Conservation (phyloP, 2,888 invertebrate genomes). For the Trilocha varians region DNA sequence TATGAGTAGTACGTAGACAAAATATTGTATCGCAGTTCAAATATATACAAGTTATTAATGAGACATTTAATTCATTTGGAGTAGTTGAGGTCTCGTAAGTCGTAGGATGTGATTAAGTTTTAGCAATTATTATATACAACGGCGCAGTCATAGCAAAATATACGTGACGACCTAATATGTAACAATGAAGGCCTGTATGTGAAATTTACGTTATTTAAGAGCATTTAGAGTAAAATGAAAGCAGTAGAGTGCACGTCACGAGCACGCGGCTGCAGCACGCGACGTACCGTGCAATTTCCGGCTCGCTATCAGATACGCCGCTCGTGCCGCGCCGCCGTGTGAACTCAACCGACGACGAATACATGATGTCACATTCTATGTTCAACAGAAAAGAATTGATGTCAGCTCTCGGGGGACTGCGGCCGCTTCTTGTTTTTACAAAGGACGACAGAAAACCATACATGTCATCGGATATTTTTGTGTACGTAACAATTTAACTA, state of each 20-base stretch:
- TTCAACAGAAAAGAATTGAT: conserved; percentile 24
- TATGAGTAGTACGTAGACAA: conserved; percentile 39
- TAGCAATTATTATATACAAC: too few relatives aligned
- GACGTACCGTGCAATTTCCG: conserved; percentile 66
- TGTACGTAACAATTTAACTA: not conserved
- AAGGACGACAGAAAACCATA: conserved; percentile 9
- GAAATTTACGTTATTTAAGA: conserved; percentile 28
- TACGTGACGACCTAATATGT: too few relatives aligned
- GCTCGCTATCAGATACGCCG: conserved; percentile 57
- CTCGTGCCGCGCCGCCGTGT: conserved; percentile 35
- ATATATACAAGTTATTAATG: too few relatives aligned
- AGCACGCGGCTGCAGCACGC: conserved; percentile 55
- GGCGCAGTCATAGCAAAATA: too few relatives aligned
- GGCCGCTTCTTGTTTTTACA: conserved; percentile 2
- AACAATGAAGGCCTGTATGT: not conserved
- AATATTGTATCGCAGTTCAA: conserved; percentile 21
- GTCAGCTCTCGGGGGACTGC: conserved; percentile 3
- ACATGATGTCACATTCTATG: conserved; percentile 23
- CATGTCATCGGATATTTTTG: not conserved
- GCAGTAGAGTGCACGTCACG: conserved; percentile 55
- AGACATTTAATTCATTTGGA: too few relatives aligned
- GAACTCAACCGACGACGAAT: conserved; percentile 38
- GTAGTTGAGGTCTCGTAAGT: too few relatives aligned
- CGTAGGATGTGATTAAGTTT: too few relatives aligned
- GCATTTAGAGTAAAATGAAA: conserved; percentile 46